Base-by-base conservation (phyloP, 1,140 invertebrate genomes). In the Anastrepha ludens region DNA sequence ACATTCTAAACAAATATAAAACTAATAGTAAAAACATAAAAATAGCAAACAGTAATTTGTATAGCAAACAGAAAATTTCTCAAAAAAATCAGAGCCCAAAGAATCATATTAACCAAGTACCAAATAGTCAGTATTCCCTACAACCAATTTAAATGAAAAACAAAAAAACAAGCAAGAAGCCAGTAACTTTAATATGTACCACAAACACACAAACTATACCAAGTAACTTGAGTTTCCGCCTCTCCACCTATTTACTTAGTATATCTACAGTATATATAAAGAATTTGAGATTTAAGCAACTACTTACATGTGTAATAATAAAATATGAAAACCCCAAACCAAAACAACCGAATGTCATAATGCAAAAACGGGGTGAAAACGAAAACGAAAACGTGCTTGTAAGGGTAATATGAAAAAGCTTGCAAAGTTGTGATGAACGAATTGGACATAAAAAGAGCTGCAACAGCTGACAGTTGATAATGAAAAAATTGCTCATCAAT, bases 211-310 rank as follows among this genome's bases (percentile, higher is more conserved):
- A 60, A 86, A 86, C 13, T 86, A 86, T 62, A 62, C 85, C 85
- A n/a, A 86, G 85, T 86, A 86, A 59, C 85, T 86, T 86, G 87
- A 88, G 87, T 88, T 88, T 88, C 87, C 87, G 65, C 85, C 85
- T 86, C 70, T 74, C 87, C 87, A 88, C 87, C 87, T 88, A 88
- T 88, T 58, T 81, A 81, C 55, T 86, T 86, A 59, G n/a, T 85
- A 85, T 85, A 85, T 29, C 50, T 50, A 20, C n/a, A 81, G 50
- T 81, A 85, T 20, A 60, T 86, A 60, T 85, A 85, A 87, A 87
- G 29, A 87, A 85, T 65, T 58, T 81, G 74, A 50, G 47, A 55
- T 81, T 81, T 81, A 55, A 55, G 17, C 29, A 81, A n/a, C 29
- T 29, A 29, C 29, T 29, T 29, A 29, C 29, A 29, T 29, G 29